Base-by-base conservation (phyloP, 2,888 invertebrate species). In the Pseudoips prasinana region DNA sequence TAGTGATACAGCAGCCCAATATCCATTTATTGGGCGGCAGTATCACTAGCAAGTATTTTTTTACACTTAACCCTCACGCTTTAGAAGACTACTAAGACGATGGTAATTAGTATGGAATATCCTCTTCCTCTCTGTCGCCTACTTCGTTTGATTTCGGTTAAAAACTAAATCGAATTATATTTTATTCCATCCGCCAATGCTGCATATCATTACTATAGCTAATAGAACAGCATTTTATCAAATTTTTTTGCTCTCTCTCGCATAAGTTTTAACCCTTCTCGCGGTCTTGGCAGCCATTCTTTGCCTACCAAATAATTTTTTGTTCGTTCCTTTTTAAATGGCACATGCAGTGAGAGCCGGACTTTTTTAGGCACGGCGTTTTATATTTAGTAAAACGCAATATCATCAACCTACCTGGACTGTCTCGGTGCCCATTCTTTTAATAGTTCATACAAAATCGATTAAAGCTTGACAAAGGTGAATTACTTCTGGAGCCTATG, bases 351-450 rank as follows among this genome's bases (percentile, higher is more conserved):
- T 77, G 78, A 81, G 73, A 73, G 67, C 64, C 57, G 39, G 46
- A 20, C 73, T 76, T 84, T n/a, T 85, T 84, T 83, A 72, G 55
- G 47, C 44, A 47, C 58, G 59, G 62, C 65, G 50, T 70, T 67
- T 68, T 71, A 67, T 66, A 62, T 14, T 76, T 66, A 70, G 73
- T 81, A 85, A 85, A 86, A 86, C 63, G 85, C 87, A 84, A 75
- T 81, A 82, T 88, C 88, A 86, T 80, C 78, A 74, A 66, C 49
- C 72, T 87, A 87, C 86, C 87, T 87, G 86, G 69, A 66, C 66
- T 67, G 57, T 66, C 64, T 69, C 62, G 60, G 47, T 69, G 62
- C 58, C 68, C 73, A 64, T 81, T 73, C 68, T 77, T 76, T 79
- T 83, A 84, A 84, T 82, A 78, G 73, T 70, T 75, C 77, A 73